These are phyloP conservation scores for Platynereis dumerilii DNA, from an alignment of 2,888 invertebrate species.

Conservation along the genomic window DNA sequence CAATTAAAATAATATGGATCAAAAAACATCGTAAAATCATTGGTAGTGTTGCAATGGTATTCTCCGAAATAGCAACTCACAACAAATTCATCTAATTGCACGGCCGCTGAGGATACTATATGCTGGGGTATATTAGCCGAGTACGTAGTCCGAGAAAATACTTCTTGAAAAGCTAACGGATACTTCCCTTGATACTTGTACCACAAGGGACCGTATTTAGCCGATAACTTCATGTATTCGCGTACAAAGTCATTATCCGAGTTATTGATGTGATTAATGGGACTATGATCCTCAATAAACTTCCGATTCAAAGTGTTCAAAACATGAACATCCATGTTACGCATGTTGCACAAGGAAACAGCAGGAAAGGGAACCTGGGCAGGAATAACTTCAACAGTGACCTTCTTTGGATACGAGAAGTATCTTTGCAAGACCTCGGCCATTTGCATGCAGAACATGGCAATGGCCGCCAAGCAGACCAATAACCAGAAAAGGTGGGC, in stretches of 20 bases:
- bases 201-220: conserved; percentile 32
- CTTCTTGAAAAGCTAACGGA: conserved; percentile 35
- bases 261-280: conserved; percentile 33
- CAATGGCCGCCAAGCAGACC: conserved; percentile 26
- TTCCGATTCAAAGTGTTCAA: conserved; percentile 36
- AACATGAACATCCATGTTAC: conserved; percentile 38
- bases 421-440: conserved; percentile 24
- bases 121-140: conserved; percentile 34
- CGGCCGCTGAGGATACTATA: conserved; percentile 33
- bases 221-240: conserved; percentile 33
- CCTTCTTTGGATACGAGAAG: conserved; percentile 28
- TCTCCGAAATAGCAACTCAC: conserved; percentile 36
- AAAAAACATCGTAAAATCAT: conserved; percentile 33
- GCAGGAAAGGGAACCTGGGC: conserved; percentile 39
- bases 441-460: conserved; percentile 33
- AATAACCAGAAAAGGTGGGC: conserved; percentile 28
- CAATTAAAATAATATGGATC: conserved; percentile 40
- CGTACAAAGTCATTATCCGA: conserved; percentile 30
- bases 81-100: conserved; percentile 35
- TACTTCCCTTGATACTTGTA: conserved; percentile 31
- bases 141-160: conserved; percentile 36
- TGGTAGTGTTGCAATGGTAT: conserved; percentile 29
- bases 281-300: conserved; percentile 34
- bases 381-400: conserved; percentile 39
- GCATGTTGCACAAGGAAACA: conserved; percentile 40